A percentile compares a stretch with the other conserved stretches of the same genome.
These are phyloP conservation scores for Mamestra configurata DNA, from an alignment of 1,140 invertebrate species.

Conservation along the genomic window DNA sequence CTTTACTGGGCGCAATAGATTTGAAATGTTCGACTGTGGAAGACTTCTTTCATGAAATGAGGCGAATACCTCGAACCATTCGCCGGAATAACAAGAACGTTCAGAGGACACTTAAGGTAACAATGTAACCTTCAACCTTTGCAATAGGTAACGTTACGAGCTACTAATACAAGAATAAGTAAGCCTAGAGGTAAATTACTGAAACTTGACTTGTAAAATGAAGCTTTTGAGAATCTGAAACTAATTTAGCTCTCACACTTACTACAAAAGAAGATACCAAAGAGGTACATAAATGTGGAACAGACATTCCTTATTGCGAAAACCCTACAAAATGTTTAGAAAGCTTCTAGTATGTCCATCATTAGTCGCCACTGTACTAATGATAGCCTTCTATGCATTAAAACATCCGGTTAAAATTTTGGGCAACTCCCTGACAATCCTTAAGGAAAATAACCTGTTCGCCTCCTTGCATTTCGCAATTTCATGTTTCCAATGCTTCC, in stretches of 20 bases:
- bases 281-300: no score
- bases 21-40: background rate
- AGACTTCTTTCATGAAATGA: background rate
- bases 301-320: no score
- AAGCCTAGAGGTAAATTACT: background rate
- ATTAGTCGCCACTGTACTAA: no score
- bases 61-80: background rate
- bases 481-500: background rate
- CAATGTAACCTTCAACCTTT: conserved; percentile 58
- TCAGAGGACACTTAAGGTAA: conserved; percentile 68
- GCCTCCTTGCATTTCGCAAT: background rate
- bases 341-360: no score
- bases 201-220: background rate
- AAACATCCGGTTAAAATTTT: no score
- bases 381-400: no score
- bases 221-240: conserved; percentile 7
- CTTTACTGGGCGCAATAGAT: background rate
- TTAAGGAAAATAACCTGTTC: background rate
- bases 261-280: conserved; percentile 1
- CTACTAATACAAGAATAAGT: conserved; percentile 21
- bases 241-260: background rate
- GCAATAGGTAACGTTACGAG: conserved; percentile 44
- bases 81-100: conserved; percentile 55
- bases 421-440: background rate
- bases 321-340: no score